Evolutionary conservation across 2,888 invertebrate species (phyloP), one percentile per base, ranked within the genome.

Genomic region (Xylophagus ater): DNA sequence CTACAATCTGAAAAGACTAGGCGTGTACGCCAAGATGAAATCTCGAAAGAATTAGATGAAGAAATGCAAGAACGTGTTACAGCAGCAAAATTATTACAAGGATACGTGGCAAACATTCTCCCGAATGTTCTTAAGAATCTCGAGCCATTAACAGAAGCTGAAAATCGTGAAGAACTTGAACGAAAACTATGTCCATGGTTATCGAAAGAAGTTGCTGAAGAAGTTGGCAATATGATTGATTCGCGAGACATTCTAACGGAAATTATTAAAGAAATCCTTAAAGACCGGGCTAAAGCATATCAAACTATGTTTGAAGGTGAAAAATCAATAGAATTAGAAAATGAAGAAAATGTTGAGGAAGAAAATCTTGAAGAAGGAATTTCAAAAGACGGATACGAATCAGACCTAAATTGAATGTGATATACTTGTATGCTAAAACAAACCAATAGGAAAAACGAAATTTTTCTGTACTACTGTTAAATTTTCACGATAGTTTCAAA

Each of bases 41-140:
- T 72, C 68, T 69, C 81, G 67, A 59, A 67, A 47, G 62, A 63
- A 44, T 67, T 76, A 44, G 82, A 84, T 52, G 69, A 68, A 47
- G 83, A 84, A 64, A 82, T 84, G 53, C 81, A 86, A 52, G 80
- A 82, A 57, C 79, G 85, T 44, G 80, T 85, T 25, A 83, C 84
- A 2, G 86, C 86, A 2, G 77, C 84, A 18, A 79, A 83, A 46
- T 74, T 92, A 44, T 76, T 89, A 57, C 84, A 84, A 53, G 86
- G 85, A 45, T 88, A 89, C 65, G 77, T 92, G 59, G 82, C 84
- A 17, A 85, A 86, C 62, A 71, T 92, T 55, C 72, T 92, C 54
- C 90, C 90, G 12, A 73, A 79, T 35, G 86, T 88, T 48, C 72
- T 90, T 49, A 83, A 83, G 51, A 83, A 81, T 37, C 72, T 92